Percentiles rank a stretch among this genome's conserved stretches.
phyloP scores from a whole-genome alignment of 2,113 vertebrate genomes.

The Parus major region DNA sequence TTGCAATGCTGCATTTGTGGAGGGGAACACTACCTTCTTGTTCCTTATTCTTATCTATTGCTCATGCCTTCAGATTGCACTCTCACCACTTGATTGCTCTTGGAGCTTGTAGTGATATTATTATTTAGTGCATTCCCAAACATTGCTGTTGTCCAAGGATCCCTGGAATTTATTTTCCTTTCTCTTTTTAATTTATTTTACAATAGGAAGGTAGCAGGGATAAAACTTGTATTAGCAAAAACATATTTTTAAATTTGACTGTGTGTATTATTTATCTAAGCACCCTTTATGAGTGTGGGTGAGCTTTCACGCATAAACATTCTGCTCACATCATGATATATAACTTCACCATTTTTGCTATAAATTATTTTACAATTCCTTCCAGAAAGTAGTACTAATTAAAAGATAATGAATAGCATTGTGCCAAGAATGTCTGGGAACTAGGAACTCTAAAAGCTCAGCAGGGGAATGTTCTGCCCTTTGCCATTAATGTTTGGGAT shows the following conservation, averaged over 20 bases:
- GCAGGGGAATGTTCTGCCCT: background rate
- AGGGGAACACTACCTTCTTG: background rate
- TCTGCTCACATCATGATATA: background rate
- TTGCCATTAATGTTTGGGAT: background rate
- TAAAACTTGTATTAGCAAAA: background rate
- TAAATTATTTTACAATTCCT: background rate
- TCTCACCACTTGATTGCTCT: fast-evolving
- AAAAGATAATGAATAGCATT: background rate
- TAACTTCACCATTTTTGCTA: background rate
- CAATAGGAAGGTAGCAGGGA: background rate
- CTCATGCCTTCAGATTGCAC: background rate
- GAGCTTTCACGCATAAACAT: background rate
- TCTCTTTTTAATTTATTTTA: background rate
- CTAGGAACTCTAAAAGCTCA: background rate
- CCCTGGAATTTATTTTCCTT: background rate
- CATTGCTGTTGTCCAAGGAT: background rate
- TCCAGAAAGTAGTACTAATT: background rate
- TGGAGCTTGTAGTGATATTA: background rate
- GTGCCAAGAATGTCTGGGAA: background rate
- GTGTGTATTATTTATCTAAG: background rate
- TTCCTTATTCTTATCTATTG: background rate
- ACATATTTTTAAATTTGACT: background rate
- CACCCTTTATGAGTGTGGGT: background rate
- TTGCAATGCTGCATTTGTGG: background rate
- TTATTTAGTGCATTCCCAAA: background rate